A percentile compares a stretch with the other conserved stretches of the same genome.
Conservation (phyloP, 2,113 vertebrate genomes). For the Trogon surrucura region DNA sequence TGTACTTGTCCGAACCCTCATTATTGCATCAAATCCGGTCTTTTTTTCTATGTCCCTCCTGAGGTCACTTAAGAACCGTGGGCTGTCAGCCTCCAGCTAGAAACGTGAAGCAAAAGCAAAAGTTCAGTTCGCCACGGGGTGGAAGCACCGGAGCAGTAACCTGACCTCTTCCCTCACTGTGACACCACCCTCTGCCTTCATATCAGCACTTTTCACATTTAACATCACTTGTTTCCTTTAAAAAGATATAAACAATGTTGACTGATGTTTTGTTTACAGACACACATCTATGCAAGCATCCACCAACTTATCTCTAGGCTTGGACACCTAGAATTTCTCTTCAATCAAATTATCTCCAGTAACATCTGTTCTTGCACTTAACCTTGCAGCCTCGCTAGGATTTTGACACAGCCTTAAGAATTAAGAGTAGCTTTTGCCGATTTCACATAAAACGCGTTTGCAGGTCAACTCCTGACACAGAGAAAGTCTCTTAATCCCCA, state of each 20-base stretch:
- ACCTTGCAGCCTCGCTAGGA: background rate
- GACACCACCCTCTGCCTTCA: accelerated
- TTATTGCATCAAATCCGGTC: slow-evolving; percentile 91
- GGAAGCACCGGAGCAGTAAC: slow-evolving; percentile 24
- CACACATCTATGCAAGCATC: background rate
- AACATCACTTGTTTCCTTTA: background rate
- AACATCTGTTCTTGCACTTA: background rate
- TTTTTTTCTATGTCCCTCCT: slow-evolving; percentile 85
- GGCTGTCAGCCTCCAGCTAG: slow-evolving; percentile 84
- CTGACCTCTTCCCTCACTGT: background rate
- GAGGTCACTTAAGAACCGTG: slow-evolving; percentile 89
- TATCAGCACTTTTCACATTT: background rate
- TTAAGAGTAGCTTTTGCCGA: too few species aligned
- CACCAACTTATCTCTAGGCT: background rate
- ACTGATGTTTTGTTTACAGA: background rate
- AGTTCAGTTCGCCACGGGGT: background rate
- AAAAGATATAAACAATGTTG: too few species aligned
- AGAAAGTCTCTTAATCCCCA: background rate
- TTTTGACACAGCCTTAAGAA: background rate
- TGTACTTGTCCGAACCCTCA: slow-evolving; percentile 95
- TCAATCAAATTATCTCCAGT: background rate
- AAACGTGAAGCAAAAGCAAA: background rate
- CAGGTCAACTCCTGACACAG: background rate
- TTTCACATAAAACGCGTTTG: background rate
- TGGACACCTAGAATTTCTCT: background rate